Evolutionary conservation across 2,797 vertebrate genomes (phyloP).

Genomic region (Scomberomorus guttatus): DNA sequence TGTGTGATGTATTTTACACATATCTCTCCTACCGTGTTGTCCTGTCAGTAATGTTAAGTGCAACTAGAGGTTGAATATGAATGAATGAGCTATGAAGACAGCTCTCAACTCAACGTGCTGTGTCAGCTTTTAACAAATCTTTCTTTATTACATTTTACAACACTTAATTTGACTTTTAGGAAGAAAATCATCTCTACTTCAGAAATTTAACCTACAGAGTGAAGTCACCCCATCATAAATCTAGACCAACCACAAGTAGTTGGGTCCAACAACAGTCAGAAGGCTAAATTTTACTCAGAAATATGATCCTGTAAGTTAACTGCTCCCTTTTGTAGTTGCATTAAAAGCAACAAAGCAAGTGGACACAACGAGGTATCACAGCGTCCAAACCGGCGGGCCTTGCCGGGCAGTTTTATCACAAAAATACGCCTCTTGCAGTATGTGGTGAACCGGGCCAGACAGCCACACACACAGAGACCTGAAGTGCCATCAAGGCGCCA

Average conservation of each 20-base stretch:
- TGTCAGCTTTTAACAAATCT: not conserved
- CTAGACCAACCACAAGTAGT: not conserved
- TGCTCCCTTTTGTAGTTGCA: not conserved
- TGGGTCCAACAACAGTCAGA: not conserved
- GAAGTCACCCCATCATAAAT: not conserved
- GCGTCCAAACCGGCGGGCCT: slow-evolving; percentile 57
- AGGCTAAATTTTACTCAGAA: not conserved
- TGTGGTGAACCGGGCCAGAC: slow-evolving; percentile 47
- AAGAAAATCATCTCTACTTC: not conserved
- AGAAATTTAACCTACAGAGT: not conserved
- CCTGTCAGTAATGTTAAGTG: not conserved
- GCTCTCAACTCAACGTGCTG: not conserved
- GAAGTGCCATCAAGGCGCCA: slow-evolving; percentile 56
- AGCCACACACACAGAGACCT: slow-evolving; percentile 25
- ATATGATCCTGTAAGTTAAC: not conserved
- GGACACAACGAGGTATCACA: slow-evolving; percentile 46
- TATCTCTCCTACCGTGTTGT: too few species aligned
- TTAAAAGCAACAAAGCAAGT: slow-evolving; percentile 62
- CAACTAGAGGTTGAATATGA: not conserved
- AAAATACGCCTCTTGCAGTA: slow-evolving; percentile 41
- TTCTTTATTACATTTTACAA: not conserved
- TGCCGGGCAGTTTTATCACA: slow-evolving; percentile 34
- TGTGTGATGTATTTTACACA: not conserved
- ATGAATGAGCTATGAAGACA: not conserved
- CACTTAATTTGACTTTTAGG: slow-evolving; percentile 12